Evolutionary conservation across 1,140 invertebrate genomes (phyloP).

Genomic region (Arion vulgaris): DNA sequence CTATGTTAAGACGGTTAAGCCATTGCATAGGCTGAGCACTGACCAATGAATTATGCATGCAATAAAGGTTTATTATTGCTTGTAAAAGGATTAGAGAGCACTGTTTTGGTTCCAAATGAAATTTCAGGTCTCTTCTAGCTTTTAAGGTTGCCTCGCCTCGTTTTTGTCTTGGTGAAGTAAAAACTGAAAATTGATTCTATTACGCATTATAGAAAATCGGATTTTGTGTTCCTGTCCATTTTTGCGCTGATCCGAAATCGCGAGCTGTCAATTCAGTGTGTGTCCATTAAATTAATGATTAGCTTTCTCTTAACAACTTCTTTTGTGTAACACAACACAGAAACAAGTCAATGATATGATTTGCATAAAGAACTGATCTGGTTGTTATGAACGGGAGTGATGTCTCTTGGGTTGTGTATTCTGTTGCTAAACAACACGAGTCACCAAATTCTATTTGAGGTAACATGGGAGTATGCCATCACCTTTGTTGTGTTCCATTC

Average conservation of each 20-base stretch:
- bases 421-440: no score
- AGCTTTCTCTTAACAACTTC: slow-evolving; percentile 13
- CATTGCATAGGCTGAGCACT: not conserved
- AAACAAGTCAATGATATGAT: not conserved
- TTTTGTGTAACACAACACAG: not conserved
- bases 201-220: slow-evolving; percentile 29
- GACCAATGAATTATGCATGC: slow-evolving; percentile 40
- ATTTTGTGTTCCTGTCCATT: slow-evolving; percentile 6
- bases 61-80: slow-evolving; percentile 43
- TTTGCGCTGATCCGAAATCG: slow-evolving; percentile 18
- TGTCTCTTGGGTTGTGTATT: not conserved
- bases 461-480: no score
- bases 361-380: not conserved
- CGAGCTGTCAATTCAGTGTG: slow-evolving; percentile 21
- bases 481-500: no score
- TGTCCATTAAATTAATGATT: slow-evolving; percentile 34
- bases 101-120: slow-evolving; percentile 36
- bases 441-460: no score
- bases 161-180: slow-evolving; percentile 22
- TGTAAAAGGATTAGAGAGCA: slow-evolving; percentile 38
- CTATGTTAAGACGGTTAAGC: slow-evolving; percentile 11
- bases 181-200: slow-evolving; percentile 23
- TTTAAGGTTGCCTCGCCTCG: slow-evolving; percentile 26
- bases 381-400: not conserved
- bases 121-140: slow-evolving; percentile 30